phyloP scores from a whole-genome alignment of 2,888 invertebrate genomes.

The Xylota sylvarum region DNA sequence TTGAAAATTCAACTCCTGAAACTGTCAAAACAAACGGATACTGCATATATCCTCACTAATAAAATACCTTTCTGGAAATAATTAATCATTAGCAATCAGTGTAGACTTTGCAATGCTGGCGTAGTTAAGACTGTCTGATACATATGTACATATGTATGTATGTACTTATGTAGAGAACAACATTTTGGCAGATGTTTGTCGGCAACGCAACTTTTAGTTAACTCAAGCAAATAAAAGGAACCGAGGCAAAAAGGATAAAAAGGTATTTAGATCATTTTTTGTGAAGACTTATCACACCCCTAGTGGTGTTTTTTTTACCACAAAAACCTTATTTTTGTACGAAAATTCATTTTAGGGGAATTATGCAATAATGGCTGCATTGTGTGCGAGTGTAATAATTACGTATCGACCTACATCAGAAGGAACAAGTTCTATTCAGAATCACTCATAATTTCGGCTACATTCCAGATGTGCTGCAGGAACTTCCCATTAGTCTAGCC shows the following conservation, averaged over 20 bases:
- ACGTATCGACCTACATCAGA: not conserved
- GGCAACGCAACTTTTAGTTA: constrained; percentile 1
- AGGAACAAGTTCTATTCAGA: constrained; percentile 1
- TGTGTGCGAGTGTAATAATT: constrained; percentile 29
- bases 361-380: not conserved
- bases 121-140: too few species aligned
- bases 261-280: constrained; percentile 46
- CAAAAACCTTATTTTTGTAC: constrained; percentile 55
- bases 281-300: constrained; percentile 57
- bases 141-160: too few species aligned
- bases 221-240: constrained; percentile 25
- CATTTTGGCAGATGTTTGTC: constrained; percentile 53
- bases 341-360: constrained; percentile 29
- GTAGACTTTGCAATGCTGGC: not conserved
- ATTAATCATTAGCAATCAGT: constrained; percentile 2
- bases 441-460: not conserved
- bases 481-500: too few species aligned
- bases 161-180: not conserved
- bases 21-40: constrained; percentile 36
- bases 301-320: constrained; percentile 51
- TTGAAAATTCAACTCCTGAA: not conserved
- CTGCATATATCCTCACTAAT: not conserved
- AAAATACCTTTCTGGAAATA: not conserved
- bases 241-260: constrained; percentile 19
- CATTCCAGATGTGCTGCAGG: too few species aligned